A percentile compares a stretch with the other conserved stretches of the same genome.
Evolutionary conservation across 2,797 vertebrate genomes (phyloP).

Genomic region (Distichodus sexfasciatus): DNA sequence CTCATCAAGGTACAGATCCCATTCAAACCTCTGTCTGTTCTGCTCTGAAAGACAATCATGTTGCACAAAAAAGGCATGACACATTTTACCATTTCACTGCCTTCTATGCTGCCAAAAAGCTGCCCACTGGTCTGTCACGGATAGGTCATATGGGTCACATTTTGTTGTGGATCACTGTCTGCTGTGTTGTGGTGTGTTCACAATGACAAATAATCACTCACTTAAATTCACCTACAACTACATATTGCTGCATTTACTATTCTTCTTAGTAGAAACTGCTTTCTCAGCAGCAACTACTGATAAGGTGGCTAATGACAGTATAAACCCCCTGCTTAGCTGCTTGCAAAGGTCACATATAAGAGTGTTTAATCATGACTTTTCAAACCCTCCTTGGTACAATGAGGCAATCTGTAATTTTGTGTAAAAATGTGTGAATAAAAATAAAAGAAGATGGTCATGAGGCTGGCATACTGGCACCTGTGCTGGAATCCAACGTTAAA

Average conservation of each 20-base stretch:
- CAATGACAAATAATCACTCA: too few relatives aligned
- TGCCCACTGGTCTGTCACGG: too few relatives aligned
- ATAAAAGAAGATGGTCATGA: background rate
- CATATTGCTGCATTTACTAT: background rate
- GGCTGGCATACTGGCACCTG: background rate
- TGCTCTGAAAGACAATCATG: too few relatives aligned
- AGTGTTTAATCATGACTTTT: background rate
- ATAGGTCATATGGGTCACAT: too few relatives aligned
- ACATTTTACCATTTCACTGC: too few relatives aligned
- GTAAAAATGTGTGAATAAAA: background rate
- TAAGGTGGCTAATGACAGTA: background rate
- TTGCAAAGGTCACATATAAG: constrained; percentile 9
- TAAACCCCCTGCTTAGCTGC: background rate
- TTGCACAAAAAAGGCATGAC: too few relatives aligned
- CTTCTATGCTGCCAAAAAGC: too few relatives aligned
- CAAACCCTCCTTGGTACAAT: constrained; percentile 50
- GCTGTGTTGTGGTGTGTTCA: too few relatives aligned
- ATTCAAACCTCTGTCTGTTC: too few relatives aligned
- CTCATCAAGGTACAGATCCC: too few relatives aligned
- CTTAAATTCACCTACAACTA: too few relatives aligned
- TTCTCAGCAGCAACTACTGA: background rate
- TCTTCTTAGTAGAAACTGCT: background rate
- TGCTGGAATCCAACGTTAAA: background rate
- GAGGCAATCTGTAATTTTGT: background rate
- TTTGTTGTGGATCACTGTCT: too few relatives aligned